Evolutionary conservation across 1,140 invertebrate genomes (phyloP), one percentile per base, ranked within the genome.

Genomic region (Trachymyrmex cornetzi): DNA sequence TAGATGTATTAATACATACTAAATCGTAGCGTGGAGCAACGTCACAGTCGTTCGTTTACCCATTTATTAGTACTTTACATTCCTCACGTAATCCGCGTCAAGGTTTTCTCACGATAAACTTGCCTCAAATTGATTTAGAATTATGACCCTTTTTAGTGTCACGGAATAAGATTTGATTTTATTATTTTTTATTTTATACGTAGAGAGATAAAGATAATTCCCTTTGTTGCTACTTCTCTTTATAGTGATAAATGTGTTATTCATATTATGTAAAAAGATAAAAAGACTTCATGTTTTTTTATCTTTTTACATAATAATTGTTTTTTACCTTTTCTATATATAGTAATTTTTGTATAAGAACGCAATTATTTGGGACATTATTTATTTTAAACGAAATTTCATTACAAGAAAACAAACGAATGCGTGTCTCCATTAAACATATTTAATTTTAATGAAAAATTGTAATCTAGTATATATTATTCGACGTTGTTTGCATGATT

Each of bases 1-100:
- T 63, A 50, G 38, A 34, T 75, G 44, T 82, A 74, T 82, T 50
- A 48, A 84, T 67, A 84, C 48, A 53, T 69, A 57, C 64, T 19
- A 81, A 19, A 81, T 81, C 19, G 16, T 34, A 72, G 59, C n/a
- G n/a, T 30, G 67, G 14, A 34, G 67, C 67, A 74, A 61, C 44
- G 24, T 53, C 11, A 44, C 38, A 30, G 3, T 2, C 30, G 44
- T 66, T 16, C 34, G 48, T 81, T 55, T 71, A 71, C 53, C 30
- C 44, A 12, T 66, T 77, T 79, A 66, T 48, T 64, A 50, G 61
- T 50, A 77, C 34, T 64, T 64, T 64, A 22, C 59, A 5, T 27
- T 24, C 5, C 2, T 19, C 59, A 19, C n/a, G 16, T 30, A 48
- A 64, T 50, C n/a, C 30, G 9, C 38, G 3, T 22, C 34, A 34